Percentiles rank a stretch among this genome's conserved stretches.
Evolutionary conservation across 2,797 vertebrate genomes (phyloP).

Genomic region (Rhinophrynus dorsalis): DNA sequence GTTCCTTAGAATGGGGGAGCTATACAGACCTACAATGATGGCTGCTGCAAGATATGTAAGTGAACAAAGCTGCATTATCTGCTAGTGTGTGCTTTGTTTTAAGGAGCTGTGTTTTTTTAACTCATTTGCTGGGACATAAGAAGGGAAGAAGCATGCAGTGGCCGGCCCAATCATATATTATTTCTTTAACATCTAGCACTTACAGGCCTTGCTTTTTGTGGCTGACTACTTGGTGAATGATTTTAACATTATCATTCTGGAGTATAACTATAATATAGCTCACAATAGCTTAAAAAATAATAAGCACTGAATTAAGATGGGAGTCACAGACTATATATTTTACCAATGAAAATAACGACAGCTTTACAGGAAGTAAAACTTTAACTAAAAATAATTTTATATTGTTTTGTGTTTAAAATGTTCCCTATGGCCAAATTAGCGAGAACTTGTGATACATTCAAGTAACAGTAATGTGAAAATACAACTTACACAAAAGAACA

Average conservation of each 20-base stretch:
- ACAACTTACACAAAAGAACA: background rate
- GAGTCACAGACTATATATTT: background rate
- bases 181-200: constrained; percentile 53
- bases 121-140: constrained; percentile 58
- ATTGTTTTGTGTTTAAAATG: no score
- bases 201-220: constrained; percentile 60
- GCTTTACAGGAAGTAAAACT: background rate
- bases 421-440: no score
- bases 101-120: constrained; percentile 59
- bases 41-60: constrained; percentile 98
- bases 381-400: background rate
- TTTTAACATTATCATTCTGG: constrained; percentile 61
- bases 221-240: constrained; percentile 62
- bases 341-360: background rate
- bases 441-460: no score
- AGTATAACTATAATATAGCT: constrained; percentile 55
- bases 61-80: constrained; percentile 60
- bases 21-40: constrained; percentile 88
- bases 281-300: background rate
- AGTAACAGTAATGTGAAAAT: background rate
- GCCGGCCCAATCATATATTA: constrained; percentile 54
- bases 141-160: constrained; percentile 64
- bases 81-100: constrained; percentile 65
- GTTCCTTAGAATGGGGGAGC: constrained; percentile 86
- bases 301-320: background rate